A percentile compares a stretch with the other conserved stretches of the same genome.
phyloP scores from a whole-genome alignment of 2,888 invertebrate genomes.

The Malthinus flaveolus region DNA sequence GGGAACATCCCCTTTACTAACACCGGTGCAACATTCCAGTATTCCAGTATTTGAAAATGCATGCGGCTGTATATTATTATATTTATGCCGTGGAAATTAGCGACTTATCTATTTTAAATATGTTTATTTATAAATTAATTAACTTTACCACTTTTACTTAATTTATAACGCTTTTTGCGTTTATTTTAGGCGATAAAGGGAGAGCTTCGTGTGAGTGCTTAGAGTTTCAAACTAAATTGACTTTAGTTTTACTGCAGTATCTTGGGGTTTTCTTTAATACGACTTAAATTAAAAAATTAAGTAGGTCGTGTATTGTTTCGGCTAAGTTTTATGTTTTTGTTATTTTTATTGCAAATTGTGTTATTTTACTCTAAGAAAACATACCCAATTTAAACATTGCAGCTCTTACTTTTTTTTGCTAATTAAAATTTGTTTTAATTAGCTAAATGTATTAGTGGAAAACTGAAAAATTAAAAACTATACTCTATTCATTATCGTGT shows the following conservation, averaged over 20 bases:
- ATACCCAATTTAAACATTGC: neutral
- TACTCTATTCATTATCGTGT: too few relatives aligned
- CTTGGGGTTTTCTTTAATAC: conserved; percentile 8
- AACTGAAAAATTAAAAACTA: too few relatives aligned
- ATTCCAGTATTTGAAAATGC: conserved; percentile 17
- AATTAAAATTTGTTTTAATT: too few relatives aligned
- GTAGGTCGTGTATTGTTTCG: conserved; percentile 7
- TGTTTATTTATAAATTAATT: neutral
- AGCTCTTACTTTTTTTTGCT: too few relatives aligned
- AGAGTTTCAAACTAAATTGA: neutral
- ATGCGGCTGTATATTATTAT: conserved; percentile 8
- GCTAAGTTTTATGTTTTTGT: too few relatives aligned
- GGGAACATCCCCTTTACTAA: conserved; percentile 40
- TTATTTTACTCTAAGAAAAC: neutral
- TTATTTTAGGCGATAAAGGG: neutral
- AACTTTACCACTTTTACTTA: too few relatives aligned
- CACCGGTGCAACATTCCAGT: conserved; percentile 21
- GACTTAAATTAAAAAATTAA: conserved; percentile 12
- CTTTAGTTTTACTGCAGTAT: conserved; percentile 9
- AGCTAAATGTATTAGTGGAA: too few relatives aligned
- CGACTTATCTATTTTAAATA: neutral
- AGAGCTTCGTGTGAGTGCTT: neutral
- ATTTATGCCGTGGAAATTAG: neutral
- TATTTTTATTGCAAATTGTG: too few relatives aligned
- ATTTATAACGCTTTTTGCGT: neutral